Evolutionary conservation across 2,113 vertebrate species (phyloP).

Genomic region (Hylia prasina): DNA sequence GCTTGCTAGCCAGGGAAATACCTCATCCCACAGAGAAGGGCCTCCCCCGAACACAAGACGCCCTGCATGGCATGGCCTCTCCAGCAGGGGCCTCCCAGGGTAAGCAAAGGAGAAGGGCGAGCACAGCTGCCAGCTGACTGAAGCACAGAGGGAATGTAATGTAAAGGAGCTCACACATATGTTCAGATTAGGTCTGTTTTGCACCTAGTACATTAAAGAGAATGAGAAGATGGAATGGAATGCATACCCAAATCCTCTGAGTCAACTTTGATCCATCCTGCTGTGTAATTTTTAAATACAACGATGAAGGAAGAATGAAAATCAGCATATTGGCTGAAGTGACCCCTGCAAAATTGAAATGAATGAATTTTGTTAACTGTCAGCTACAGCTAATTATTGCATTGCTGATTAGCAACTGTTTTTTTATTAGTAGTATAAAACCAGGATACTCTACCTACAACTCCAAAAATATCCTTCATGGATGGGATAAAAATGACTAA

Average conservation of each 20-base stretch:
- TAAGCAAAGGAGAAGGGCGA: not conserved
- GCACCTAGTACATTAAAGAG: not conserved
- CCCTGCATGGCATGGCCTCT: accelerated
- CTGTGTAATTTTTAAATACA: slow-evolving; percentile 80
- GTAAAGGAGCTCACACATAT: not conserved
- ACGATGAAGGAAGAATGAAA: slow-evolving; percentile 79
- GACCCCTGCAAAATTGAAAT: slow-evolving; percentile 68
- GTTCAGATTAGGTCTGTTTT: not conserved
- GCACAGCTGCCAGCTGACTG: not conserved
- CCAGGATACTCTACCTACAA: slow-evolving; percentile 73
- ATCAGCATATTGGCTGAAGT: slow-evolving; percentile 83
- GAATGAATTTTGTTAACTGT: not conserved
- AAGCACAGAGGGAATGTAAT: not conserved
- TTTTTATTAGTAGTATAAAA: not conserved
- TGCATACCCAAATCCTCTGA: slow-evolving; percentile 77
- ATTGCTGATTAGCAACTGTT: not conserved
- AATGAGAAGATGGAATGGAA: not conserved
- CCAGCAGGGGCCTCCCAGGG: not conserved
- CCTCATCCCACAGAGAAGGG: not conserved
- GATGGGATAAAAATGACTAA: slow-evolving; percentile 79
- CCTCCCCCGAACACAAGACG: not conserved
- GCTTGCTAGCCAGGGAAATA: not conserved
- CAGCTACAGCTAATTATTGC: not conserved
- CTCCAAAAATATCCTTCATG: slow-evolving; percentile 82
- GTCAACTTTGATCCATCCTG: slow-evolving; percentile 70